phyloP scores from a whole-genome alignment of 2,797 vertebrate genomes.

The Gymnothorax reevesii region DNA sequence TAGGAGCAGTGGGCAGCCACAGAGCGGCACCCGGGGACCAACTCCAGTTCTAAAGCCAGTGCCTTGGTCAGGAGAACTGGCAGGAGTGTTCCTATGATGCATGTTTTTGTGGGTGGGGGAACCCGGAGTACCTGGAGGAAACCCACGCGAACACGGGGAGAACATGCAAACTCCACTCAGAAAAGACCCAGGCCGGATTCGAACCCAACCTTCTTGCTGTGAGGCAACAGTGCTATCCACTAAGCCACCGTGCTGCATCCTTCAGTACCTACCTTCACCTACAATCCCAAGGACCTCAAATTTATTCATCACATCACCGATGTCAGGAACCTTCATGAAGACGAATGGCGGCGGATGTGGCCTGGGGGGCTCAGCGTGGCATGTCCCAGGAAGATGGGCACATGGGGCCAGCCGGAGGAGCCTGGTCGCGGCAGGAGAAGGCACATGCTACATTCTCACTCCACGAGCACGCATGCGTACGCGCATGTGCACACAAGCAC shows the following conservation, averaged over 20 bases:
- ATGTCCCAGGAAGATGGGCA: conserved; percentile 54
- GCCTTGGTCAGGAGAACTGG: too few relatives aligned
- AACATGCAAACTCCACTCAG: too few relatives aligned
- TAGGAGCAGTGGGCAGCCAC: too few relatives aligned
- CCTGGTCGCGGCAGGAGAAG: conserved; percentile 55
- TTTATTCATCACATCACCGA: conserved; percentile 99
- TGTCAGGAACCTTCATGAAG: conserved; percentile 97
- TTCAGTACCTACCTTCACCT: conserved; percentile 89
- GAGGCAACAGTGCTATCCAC: too few relatives aligned
- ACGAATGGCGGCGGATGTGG: conserved; percentile 77
- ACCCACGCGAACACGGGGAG: too few relatives aligned
- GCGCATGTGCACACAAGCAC: conserved; percentile 39
- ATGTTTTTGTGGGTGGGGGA: too few relatives aligned
- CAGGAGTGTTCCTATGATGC: too few relatives aligned
- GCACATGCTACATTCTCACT: conserved; percentile 60
- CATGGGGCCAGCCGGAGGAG: conserved; percentile 55
- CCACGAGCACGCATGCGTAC: conserved; percentile 43
- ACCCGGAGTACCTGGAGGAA: too few relatives aligned
- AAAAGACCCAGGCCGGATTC: too few relatives aligned
- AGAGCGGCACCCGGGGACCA: too few relatives aligned
- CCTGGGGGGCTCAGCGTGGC: conserved; percentile 71
- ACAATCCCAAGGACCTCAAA: conserved; percentile 99
- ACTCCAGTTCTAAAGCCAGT: too few relatives aligned
- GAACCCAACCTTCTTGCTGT: too few relatives aligned
- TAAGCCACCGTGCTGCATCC: accelerated